Evolutionary conservation across 1,140 invertebrate genomes (phyloP).

Genomic region (Hycleus cichorii): DNA sequence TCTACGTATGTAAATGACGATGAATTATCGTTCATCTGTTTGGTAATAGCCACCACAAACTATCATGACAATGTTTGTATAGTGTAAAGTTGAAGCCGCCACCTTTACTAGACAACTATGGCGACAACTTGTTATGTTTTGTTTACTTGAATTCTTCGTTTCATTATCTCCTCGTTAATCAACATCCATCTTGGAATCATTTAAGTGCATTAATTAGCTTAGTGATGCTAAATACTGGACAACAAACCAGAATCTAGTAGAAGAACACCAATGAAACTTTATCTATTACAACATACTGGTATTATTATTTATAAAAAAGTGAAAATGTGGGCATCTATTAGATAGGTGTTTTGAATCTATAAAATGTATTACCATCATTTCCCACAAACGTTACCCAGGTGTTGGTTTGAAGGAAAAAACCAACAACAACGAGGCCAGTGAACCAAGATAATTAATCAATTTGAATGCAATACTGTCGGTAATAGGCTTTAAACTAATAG

Average conservation of each 20-base stretch:
- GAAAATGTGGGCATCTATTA: no score
- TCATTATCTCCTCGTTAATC: conserved; percentile 13
- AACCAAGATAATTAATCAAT: no score
- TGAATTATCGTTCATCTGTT: conserved; percentile 3
- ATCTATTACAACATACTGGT: no score
- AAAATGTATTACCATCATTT: no score
- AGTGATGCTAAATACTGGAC: background rate
- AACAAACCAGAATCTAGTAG: no score
- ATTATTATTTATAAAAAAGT: no score
- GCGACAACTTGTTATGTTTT: conserved; percentile 8
- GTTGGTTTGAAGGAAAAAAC: background rate
- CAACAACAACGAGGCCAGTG: no score
- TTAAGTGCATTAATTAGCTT: conserved; percentile 9
- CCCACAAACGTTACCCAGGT: no score
- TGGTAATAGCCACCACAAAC: conserved; percentile 3
- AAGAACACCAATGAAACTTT: no score
- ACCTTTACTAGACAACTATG: background rate
- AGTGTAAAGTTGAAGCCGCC: background rate
- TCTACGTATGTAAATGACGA: background rate
- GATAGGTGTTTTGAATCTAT: no score
- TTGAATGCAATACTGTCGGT: no score
- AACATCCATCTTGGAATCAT: conserved; percentile 6
- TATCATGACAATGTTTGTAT: conserved; percentile 3
- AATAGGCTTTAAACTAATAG: no score
- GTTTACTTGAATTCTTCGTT: conserved; percentile 12